Conservation (phyloP, 2,888 invertebrate genomes). For the Tipula lateralis region DNA sequence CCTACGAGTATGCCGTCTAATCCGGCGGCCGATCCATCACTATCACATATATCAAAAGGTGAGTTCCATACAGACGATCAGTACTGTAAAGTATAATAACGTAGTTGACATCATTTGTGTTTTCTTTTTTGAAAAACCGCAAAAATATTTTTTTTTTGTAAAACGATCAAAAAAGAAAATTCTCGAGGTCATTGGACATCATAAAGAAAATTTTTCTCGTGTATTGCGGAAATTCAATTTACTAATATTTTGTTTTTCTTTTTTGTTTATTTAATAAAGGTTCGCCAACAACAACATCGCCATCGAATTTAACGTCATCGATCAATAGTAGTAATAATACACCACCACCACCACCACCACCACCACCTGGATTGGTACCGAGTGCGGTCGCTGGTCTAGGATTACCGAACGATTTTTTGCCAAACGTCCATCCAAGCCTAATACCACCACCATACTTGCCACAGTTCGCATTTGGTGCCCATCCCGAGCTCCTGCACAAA, state of each 20-base stretch:
- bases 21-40: neutral
- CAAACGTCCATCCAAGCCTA: constrained; percentile 36
- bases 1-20: neutral
- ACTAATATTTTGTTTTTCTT: neutral
- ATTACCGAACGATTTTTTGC: constrained; percentile 29
- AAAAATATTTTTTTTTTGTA: neutral
- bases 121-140: neutral
- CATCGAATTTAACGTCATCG: neutral
- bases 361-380: constrained; percentile 36
- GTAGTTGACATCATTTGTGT: neutral
- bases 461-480: constrained; percentile 54
- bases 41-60: constrained; percentile 6
- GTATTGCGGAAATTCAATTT: neutral
- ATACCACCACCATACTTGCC: constrained; percentile 49
- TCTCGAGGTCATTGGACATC: neutral
- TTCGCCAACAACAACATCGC: constrained; percentile 47
- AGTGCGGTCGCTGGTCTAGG: constrained; percentile 35
- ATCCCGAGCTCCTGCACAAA: constrained; percentile 52
- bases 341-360: constrained; percentile 42
- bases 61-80: neutral
- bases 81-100: neutral
- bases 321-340: neutral
- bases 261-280: constrained; percentile 46
- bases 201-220: neutral
- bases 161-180: neutral